These are phyloP conservation scores for Neoscelio sp. DNA, from an alignment of 2,888 invertebrate genomes.

Conservation along the genomic window DNA sequence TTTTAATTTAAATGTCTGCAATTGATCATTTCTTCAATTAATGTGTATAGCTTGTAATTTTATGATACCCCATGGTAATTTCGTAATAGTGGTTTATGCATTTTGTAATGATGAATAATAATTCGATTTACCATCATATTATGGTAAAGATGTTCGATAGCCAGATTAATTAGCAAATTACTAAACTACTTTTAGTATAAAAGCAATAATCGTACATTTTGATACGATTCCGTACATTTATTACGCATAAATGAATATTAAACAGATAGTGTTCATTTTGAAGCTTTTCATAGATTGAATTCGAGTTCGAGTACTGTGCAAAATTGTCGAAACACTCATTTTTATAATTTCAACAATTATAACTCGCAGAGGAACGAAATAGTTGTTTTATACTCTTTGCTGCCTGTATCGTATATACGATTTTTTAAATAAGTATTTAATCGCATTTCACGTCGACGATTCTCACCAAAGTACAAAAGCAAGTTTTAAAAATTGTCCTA, in stretches of 20 bases:
- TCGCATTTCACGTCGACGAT: too few relatives aligned
- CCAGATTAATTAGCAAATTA: slow-evolving; percentile 61
- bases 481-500: too few relatives aligned
- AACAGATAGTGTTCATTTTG: slow-evolving; percentile 34
- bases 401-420: too few relatives aligned
- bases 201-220: slow-evolving; percentile 63
- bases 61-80: slow-evolving; percentile 60
- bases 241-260: slow-evolving; percentile 53
- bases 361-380: too few relatives aligned
- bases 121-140: slow-evolving; percentile 59
- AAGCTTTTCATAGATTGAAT: slow-evolving; percentile 18
- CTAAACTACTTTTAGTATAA: slow-evolving; percentile 61
- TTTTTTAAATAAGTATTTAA: too few relatives aligned
- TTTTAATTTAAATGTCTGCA: too few relatives aligned
- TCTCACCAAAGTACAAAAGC: too few relatives aligned
- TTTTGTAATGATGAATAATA: slow-evolving; percentile 65
- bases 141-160: slow-evolving; percentile 60
- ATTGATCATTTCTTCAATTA: too few relatives aligned
- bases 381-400: too few relatives aligned
- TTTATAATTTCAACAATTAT: too few relatives aligned
- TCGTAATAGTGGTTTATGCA: slow-evolving; percentile 57
- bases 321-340: background rate
- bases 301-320: background rate
- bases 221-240: slow-evolving; percentile 51
- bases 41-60: slow-evolving; percentile 51